Conservation (phyloP, 2,113 vertebrate species). For the Gasterosteus aculeatus region DNA sequence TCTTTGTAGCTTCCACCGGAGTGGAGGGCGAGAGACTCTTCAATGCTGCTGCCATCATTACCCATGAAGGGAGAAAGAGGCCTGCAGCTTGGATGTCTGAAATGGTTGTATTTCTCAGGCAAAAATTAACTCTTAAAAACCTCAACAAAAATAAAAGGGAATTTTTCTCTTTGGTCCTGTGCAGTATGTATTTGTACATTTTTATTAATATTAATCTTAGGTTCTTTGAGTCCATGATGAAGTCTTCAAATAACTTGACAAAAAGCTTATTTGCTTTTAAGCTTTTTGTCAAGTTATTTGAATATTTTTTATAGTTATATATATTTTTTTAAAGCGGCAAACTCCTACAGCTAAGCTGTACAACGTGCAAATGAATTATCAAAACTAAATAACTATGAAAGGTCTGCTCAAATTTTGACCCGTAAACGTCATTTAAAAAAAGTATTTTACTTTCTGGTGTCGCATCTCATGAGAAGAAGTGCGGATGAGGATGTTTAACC, state of each 20-base stretch:
- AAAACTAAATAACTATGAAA: neutral
- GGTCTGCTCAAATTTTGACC: neutral
- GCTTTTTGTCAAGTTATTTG: too few relatives aligned
- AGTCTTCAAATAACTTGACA: neutral
- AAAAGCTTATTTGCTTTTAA: neutral
- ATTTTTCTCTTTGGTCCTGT: neutral
- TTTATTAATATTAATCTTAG: neutral
- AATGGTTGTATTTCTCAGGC: constrained; percentile 14
- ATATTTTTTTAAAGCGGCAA: neutral
- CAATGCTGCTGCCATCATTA: constrained; percentile 15
- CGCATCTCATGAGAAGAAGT: neutral
- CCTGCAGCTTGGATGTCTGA: constrained; percentile 7
- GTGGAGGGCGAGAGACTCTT: constrained; percentile 38
- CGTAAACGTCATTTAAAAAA: neutral
- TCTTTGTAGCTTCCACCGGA: constrained; percentile 46
- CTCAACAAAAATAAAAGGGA: neutral
- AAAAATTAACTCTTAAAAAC: constrained; percentile 1
- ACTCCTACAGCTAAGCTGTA: neutral
- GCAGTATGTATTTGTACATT: neutral
- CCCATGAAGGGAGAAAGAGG: constrained; percentile 39
- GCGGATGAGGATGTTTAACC: neutral
- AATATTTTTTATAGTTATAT: neutral
- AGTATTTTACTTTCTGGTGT: neutral
- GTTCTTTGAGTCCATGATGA: neutral
- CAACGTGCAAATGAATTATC: neutral